Base-by-base conservation (phyloP, 2,888 invertebrate genomes). In the Epistrophe eligans region DNA sequence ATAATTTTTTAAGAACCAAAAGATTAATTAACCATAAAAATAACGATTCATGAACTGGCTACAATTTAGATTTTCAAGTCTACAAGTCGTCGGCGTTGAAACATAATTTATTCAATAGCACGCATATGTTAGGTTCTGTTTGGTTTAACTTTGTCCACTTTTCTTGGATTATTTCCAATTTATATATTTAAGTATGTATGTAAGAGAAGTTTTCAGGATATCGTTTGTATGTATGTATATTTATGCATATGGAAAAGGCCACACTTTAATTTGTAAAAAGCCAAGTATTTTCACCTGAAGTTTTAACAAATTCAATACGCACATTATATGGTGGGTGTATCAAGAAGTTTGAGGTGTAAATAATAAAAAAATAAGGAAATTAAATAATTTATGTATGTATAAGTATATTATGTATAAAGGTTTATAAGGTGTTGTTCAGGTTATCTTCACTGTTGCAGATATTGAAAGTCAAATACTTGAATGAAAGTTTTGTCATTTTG, bases 21-120 rank as follows among this genome's bases (percentile, higher is more conserved):
- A n/a, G n/a, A n/a, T n/a, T n/a, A n/a, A n/a, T n/a, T n/a, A n/a
- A n/a, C n/a, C n/a, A n/a, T n/a, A n/a, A n/a, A n/a, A n/a, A n/a
- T n/a, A n/a, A n/a, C n/a, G n/a, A n/a, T n/a, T n/a, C n/a, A n/a
- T n/a, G n/a, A n/a, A n/a, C n/a, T n/a, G n/a, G n/a, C n/a, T n/a
- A n/a, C n/a, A n/a, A n/a, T n/a, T n/a, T n/a, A n/a, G n/a, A n/a
- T n/a, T n/a, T n/a, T n/a, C n/a, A n/a, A 24, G 24, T 24, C 3
- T 3, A 24, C 24, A 24, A 24, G 24, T 24, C 24, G 24, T 24
- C 24, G n/a, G n/a, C n/a, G 24, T 24, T 24, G 24, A 73, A 45
- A 0, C n/a, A 66, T 50, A 83, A 74, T 79, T 83, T 70, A 83
- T 74, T 79, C 83, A 73, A 55, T 67, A 28, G 55, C 83, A 83